These are phyloP conservation scores for Argyrosomus regius DNA, from an alignment of 2,797 vertebrate species.

Conservation along the genomic window DNA sequence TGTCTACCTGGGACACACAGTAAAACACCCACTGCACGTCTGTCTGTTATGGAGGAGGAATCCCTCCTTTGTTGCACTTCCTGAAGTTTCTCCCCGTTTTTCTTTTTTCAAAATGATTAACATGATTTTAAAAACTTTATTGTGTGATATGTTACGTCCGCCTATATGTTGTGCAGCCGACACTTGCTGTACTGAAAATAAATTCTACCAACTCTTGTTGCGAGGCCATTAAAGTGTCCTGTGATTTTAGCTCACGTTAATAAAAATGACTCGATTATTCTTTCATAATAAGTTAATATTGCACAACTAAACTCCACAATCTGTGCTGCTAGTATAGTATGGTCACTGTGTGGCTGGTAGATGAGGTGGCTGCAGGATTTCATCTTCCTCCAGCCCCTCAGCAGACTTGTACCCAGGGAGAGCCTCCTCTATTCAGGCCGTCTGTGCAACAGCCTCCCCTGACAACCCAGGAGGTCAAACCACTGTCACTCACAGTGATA, in stretches of 20 bases:
- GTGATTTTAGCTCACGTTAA: slow-evolving; percentile 1
- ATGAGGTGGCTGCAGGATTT: slow-evolving; percentile 45
- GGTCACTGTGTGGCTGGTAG: neutral
- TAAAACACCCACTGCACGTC: neutral
- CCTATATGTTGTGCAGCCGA: neutral
- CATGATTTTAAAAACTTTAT: neutral
- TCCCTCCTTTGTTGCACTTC: neutral
- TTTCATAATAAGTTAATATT: neutral
- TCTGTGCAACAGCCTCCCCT: slow-evolving; percentile 72
- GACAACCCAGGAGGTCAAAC: slow-evolving; percentile 79
- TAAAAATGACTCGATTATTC: neutral
- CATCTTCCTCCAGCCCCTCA: slow-evolving; percentile 29
- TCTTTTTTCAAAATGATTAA: neutral
- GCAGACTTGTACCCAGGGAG: slow-evolving; percentile 57
- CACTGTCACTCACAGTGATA: slow-evolving; percentile 80
- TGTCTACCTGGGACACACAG: too few species aligned
- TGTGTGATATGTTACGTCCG: neutral
- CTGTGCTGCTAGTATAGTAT: slow-evolving; percentile 15
- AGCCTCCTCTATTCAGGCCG: slow-evolving; percentile 65
- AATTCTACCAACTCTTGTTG: neutral
- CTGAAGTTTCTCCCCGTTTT: neutral
- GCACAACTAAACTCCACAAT: neutral
- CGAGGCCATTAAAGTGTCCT: neutral
- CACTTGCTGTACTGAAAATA: neutral
- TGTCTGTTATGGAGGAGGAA: neutral